Evolutionary conservation across 2,888 invertebrate genomes (phyloP), one percentile per base, ranked within the genome.

Genomic region (Andrena fulva): DNA sequence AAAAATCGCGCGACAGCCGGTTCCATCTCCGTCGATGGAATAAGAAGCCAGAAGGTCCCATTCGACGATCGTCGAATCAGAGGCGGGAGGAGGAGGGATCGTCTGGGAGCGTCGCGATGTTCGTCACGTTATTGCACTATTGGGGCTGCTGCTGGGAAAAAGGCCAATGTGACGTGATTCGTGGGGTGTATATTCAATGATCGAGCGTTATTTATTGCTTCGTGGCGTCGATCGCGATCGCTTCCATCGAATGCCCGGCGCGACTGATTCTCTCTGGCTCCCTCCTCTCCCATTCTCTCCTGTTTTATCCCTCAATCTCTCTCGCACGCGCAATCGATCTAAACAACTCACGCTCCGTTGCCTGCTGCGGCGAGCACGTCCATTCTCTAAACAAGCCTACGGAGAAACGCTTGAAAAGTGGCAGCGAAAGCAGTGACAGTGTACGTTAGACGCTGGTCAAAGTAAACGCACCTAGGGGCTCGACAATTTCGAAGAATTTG

Each of bases 401-500:
- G 31, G 62, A 73, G 73, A 59, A 69, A 66, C 70, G 64, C 78
- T 77, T 86, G 83, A 63, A 86, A 86, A 82, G 73, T 77, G 82
- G 67, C 42, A 42, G 20, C 83, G 86, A 87, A 87, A 80, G 86
- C 80, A 85, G 74, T 86, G 75, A 82, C 79, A 69, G 84, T 82
- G 75, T 68, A 78, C 54, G 60, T 59, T 48, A 31, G 56, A 73
- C 75, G 62, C 64, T 69, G 77, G 63, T 77, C 74, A 35, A 54
- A 54, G 70, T 56, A 74, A 60, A 31, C 35, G 77, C 76, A 33
- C 20, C 24, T 12, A 10, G 56, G 56, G 56, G 56, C 20, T 56
- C 56, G 24, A 56, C n/a, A 8, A 2, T 52, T 56, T 24, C 24
- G 7, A 10, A 4, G 8, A 3, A 27, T 10, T 10, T 2, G 1